These are phyloP conservation scores for Hippasteria phrygiana DNA, from an alignment of 53 echinoderm and acorn worm species.

Conservation along the genomic window DNA sequence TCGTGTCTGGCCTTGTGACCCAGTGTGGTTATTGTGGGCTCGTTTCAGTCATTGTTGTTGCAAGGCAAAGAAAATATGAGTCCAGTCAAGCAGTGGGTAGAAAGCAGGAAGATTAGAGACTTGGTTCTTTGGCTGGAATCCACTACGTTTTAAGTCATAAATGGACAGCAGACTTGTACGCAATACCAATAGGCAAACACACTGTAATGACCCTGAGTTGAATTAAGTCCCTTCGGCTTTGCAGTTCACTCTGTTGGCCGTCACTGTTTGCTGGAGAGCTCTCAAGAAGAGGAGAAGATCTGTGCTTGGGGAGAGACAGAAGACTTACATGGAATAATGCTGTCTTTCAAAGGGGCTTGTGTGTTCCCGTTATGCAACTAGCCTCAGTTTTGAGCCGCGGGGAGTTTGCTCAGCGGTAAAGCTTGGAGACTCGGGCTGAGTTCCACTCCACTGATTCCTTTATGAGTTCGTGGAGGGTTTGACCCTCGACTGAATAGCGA, in stretches of 20 bases:
- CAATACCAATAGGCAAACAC: neutral
- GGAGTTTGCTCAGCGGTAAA: slow-evolving; percentile 31
- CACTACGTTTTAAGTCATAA: too few species aligned
- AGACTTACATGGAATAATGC: slow-evolving; percentile 13
- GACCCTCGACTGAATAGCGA: slow-evolving; percentile 54
- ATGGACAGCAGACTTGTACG: too few species aligned
- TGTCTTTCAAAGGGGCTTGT: slow-evolving; percentile 4
- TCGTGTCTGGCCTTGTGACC: slow-evolving; percentile 26
- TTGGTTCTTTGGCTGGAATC: too few species aligned
- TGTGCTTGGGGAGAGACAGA: slow-evolving; percentile 2
- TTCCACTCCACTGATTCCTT: slow-evolving; percentile 61
- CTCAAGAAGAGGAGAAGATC: neutral
- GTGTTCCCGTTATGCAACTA: slow-evolving; percentile 49
- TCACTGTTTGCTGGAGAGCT: slow-evolving; percentile 24
- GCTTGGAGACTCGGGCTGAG: neutral
- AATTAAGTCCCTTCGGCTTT: neutral
- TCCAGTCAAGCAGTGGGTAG: neutral
- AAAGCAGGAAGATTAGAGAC: neutral
- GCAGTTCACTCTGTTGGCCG: neutral
- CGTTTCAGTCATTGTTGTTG: slow-evolving; percentile 19
- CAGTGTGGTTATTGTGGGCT: neutral
- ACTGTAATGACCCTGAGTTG: slow-evolving; percentile 21
- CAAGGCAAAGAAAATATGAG: slow-evolving; percentile 17
- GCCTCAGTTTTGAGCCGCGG: neutral
- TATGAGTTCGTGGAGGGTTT: slow-evolving; percentile 44